These are phyloP conservation scores for Vireo griseus DNA, from an alignment of 2,797 vertebrate genomes.

Conservation along the genomic window DNA sequence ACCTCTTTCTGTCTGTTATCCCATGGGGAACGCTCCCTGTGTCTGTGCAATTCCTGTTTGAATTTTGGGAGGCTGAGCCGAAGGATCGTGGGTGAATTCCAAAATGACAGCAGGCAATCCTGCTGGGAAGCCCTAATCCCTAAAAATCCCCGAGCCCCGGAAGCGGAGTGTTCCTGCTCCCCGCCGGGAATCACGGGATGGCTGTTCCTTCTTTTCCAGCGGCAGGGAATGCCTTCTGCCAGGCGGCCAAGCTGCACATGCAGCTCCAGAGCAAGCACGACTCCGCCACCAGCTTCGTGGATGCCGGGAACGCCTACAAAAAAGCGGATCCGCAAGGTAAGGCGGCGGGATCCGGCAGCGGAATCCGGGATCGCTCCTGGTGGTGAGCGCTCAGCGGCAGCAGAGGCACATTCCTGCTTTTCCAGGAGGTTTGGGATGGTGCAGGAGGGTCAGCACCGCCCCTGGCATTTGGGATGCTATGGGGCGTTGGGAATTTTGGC, in stretches of 20 bases:
- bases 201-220: slow-evolving; percentile 71
- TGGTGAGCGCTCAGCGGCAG: background rate
- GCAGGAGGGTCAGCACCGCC: fast-evolving
- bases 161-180: fast-evolving
- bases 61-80: background rate
- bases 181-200: background rate
- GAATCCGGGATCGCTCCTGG: background rate
- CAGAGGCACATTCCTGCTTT: background rate
- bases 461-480: background rate
- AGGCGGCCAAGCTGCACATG: slow-evolving; percentile 94
- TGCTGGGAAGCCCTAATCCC: background rate
- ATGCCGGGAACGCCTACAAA: slow-evolving; percentile 96
- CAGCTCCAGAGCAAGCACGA: slow-evolving; percentile 99
- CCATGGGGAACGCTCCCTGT: background rate
- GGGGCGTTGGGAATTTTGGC: fast-evolving
- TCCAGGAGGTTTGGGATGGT: background rate
- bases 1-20: fast-evolving
- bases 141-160: fast-evolving
- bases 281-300: slow-evolving; percentile 93
- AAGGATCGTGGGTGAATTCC: background rate
- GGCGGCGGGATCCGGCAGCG: background rate
- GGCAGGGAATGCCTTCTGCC: slow-evolving; percentile 93
- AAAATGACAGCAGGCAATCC: background rate
- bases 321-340: slow-evolving; percentile 96
- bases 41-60: fast-evolving